Evolutionary conservation across 2,797 vertebrate species (phyloP), one percentile per base, ranked within the genome.

Genomic region (Kryptopterus vitreolus): DNA sequence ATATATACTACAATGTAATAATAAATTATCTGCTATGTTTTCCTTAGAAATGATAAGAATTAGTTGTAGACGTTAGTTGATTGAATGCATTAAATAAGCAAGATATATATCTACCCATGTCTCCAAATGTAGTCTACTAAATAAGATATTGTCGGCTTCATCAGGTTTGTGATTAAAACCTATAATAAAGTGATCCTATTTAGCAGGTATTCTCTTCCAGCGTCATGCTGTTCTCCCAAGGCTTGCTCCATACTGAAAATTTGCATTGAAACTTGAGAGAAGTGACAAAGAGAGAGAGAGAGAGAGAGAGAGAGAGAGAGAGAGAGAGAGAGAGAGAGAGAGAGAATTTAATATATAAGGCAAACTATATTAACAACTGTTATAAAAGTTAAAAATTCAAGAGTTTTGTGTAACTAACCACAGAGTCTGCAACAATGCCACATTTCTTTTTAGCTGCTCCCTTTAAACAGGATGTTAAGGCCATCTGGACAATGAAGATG

Each of bases 401-500:
- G 11, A 9, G 10, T 9, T 46, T 52, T 24, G 5, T n/a, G 5
- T 10, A 35, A 76, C 31, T 85, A 88, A 94, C 92, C 5, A 0
- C 2, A 0, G 79, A 46, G 16, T 82, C 58, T 0, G 26, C 5
- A 18, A 84, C 9, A 66, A 86, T 0, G 0, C 0, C 0, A 8
- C 92, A 94, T 2, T 4, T 0, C 3, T 83, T 20, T 8, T 78
- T 29, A 0, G 0, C 1, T 0, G 1, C 7, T 8, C 0, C 1
- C 65, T 92, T 94, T 59, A 73, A 90, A 89, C 93, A 94, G 7
- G n/a, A 0, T 3, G 91, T 92, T 75, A 6, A 89, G 0, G 0
- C 88, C 91, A 95, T 81, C 0, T 62, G 76, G 50, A 90, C 88
- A 0, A 80, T 92, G 12, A 94, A 85, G 46, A 46, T 0, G 65